phyloP scores from a whole-genome alignment of 2,797 vertebrate genomes.

The Remorina albescens region DNA sequence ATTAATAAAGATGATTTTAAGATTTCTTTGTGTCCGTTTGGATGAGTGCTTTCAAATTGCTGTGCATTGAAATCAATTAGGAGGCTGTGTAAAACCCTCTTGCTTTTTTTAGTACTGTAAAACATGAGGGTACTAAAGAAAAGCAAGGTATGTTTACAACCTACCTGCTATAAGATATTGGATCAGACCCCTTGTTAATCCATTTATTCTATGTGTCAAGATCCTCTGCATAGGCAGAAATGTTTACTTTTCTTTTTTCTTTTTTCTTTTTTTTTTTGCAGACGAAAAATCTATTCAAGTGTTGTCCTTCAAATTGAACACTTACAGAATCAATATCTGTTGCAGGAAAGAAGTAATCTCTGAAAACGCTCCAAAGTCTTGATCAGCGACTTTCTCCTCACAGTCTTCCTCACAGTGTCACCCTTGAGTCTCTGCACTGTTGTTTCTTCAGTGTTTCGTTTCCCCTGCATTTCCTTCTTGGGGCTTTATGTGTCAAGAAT shows the following conservation, averaged over 20 bases:
- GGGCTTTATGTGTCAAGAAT: slow-evolving; percentile 67
- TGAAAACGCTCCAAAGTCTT: not conserved
- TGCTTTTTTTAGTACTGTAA: no score
- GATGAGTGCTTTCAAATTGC: no score
- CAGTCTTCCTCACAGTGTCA: slow-evolving; percentile 19
- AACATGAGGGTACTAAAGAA: no score
- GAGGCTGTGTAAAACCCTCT: no score
- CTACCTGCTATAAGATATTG: no score
- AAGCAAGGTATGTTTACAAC: no score
- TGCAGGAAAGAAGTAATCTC: not conserved
- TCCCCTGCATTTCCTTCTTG: slow-evolving; percentile 55
- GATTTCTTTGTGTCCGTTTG: no score
- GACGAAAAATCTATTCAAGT: not conserved
- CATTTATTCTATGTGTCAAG: no score
- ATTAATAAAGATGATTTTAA: no score
- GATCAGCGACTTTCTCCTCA: not conserved
- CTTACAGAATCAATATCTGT: not conserved
- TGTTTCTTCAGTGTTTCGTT: slow-evolving; percentile 50
- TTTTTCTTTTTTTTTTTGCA: not conserved
- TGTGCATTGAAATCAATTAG: no score
- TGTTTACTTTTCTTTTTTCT: not conserved
- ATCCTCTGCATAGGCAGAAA: not conserved
- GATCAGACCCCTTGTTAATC: no score
- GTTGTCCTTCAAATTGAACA: not conserved
- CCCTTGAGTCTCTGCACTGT: slow-evolving; percentile 33